Conservation (phyloP, 2,888 invertebrate genomes). For the Actias luna region DNA sequence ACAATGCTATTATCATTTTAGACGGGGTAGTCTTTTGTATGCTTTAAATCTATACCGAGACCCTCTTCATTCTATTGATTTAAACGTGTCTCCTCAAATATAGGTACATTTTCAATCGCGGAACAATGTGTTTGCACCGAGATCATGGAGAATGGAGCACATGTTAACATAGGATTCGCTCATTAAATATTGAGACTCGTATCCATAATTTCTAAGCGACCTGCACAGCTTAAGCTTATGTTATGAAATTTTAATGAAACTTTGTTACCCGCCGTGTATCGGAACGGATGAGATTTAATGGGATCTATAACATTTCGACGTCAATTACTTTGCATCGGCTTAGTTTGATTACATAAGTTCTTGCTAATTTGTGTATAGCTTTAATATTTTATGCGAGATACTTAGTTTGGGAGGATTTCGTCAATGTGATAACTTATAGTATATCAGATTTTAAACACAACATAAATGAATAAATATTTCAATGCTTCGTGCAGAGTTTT, state of each 20-base stretch:
- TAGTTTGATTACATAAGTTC: conserved; percentile 27
- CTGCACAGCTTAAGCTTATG: conserved; percentile 59
- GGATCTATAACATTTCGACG: conserved; percentile 45
- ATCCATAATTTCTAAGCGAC: conserved; percentile 66
- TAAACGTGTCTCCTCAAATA: conserved; percentile 26
- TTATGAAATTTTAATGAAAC: conserved; percentile 79
- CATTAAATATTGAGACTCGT: conserved; percentile 66
- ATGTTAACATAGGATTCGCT: conserved; percentile 54
- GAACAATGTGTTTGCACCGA: conserved; percentile 29
- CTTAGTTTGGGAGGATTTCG: no score
- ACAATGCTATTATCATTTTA: background rate
- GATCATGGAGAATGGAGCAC: conserved; percentile 36
- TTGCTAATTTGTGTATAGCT: conserved; percentile 17
- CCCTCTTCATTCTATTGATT: background rate
- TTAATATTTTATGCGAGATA: no score
- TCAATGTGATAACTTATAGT: no score
- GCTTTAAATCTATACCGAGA: background rate
- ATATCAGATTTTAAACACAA: no score
- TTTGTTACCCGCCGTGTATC: conserved; percentile 65
- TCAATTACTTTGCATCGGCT: conserved; percentile 33
- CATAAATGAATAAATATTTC: no score
- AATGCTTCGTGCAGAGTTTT: no score
- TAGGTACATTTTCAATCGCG: conserved; percentile 32
- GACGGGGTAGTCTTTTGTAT: background rate
- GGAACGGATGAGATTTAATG: conserved; percentile 40